phyloP scores from a whole-genome alignment of 2,797 vertebrate species.

The Otolemur crassicaudatus region DNA sequence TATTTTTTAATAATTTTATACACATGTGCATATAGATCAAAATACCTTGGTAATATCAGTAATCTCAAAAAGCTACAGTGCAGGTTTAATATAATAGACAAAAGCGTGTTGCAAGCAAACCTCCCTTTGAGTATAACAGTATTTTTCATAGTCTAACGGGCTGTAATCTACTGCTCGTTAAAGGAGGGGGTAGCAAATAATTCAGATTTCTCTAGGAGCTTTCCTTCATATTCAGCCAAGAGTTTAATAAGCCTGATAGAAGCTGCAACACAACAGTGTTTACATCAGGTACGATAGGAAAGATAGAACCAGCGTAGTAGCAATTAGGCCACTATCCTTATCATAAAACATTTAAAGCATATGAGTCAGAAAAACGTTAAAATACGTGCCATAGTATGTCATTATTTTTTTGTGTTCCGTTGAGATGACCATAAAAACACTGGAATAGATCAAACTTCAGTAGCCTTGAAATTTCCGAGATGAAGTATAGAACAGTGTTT shows the following conservation, averaged over 20 bases:
- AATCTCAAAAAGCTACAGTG: not conserved
- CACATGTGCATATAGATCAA: not conserved
- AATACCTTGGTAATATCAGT: not conserved
- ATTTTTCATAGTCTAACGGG: not conserved
- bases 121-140: not conserved
- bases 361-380: not conserved
- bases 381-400: not conserved
- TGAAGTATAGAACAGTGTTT: not conserved
- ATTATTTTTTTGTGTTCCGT: not conserved
- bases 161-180: not conserved
- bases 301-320: not conserved
- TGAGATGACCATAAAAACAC: not conserved
- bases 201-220: not conserved
- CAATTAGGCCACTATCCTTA: not conserved
- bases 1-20: not conserved
- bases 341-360: not conserved
- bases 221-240: not conserved
- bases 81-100: not conserved
- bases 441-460: not conserved
- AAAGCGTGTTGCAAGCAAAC: not conserved
- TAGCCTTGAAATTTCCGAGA: not conserved
- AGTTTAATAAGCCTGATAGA: not conserved
- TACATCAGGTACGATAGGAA: not conserved
- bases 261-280: not conserved
- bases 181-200: not conserved